A percentile compares a stretch with the other conserved stretches of the same genome.
phyloP scores from a whole-genome alignment of 2,797 vertebrate species.

The Hydrolagus colliei region DNA sequence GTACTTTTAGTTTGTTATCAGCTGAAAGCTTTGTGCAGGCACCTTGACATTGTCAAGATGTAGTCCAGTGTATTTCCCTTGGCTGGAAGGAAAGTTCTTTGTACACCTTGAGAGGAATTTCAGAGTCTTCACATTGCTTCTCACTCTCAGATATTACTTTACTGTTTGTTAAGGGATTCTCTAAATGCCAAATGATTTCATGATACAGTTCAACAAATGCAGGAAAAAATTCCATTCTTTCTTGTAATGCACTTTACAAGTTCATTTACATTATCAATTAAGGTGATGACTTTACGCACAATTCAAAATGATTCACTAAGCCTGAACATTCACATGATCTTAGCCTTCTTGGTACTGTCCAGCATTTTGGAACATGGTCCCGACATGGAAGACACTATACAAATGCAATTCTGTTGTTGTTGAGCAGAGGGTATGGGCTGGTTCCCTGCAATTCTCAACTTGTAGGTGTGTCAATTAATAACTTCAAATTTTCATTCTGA shows the following conservation, averaged over 20 bases:
- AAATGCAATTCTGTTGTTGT: too few relatives aligned
- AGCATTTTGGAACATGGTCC: not conserved
- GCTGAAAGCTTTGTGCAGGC: constrained; percentile 21
- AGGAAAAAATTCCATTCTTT: not conserved
- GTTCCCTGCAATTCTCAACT: too few relatives aligned
- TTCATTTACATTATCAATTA: not conserved
- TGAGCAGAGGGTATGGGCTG: too few relatives aligned
- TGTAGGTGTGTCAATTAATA: too few relatives aligned
- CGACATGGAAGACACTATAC: too few relatives aligned
- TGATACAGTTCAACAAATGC: not conserved
- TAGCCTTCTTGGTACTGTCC: too few relatives aligned
- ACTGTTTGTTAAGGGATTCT: not conserved
- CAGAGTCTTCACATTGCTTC: not conserved
- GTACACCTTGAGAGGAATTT: not conserved
- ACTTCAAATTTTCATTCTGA: too few relatives aligned
- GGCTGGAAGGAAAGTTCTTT: not conserved
- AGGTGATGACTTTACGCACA: too few relatives aligned
- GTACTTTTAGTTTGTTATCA: constrained; percentile 22
- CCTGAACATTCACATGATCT: too few relatives aligned
- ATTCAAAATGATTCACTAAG: too few relatives aligned
- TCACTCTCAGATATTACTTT: not conserved
- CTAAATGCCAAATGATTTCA: not conserved
- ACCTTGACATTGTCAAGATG: constrained; percentile 25
- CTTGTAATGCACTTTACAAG: not conserved
- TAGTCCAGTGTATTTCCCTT: constrained; percentile 27